Conservation (phyloP, 23 tunicate species). For the Ascidia mentula region DNA sequence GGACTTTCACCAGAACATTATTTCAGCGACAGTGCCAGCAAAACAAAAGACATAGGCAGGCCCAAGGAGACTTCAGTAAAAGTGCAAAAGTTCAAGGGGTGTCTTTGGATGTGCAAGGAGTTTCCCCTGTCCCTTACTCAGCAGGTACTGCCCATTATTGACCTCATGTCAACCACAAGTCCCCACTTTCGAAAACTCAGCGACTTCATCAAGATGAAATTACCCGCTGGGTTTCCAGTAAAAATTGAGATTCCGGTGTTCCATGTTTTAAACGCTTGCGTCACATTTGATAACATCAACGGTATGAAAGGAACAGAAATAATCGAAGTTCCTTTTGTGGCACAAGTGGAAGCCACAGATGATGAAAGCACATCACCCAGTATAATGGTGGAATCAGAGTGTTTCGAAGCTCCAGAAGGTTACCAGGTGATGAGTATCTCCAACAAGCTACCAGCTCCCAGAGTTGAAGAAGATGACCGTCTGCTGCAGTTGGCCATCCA, state of each 20-base stretch:
- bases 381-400: neutral
- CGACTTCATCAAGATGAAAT: conserved; percentile 13
- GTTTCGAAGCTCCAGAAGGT: conserved; percentile 9
- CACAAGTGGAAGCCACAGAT: neutral
- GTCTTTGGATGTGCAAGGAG: conserved; percentile 12
- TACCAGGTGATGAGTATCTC: conserved; percentile 5
- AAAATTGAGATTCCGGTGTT: conserved; percentile 23
- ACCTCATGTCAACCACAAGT: conserved; percentile 12
- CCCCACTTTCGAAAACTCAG: conserved; percentile 11
- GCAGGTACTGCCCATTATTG: conserved; percentile 26
- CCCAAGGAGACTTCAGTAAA: conserved; percentile 16
- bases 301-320: neutral
- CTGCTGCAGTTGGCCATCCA: conserved; percentile 15
- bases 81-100: conserved; percentile 24
- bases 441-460: neutral
- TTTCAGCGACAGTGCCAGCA: neutral
- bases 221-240: conserved; percentile 29
- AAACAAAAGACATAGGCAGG: conserved; percentile 19
- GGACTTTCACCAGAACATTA: conserved; percentile 24
- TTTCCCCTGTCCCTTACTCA: conserved; percentile 17
- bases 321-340: conserved; percentile 5
- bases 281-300: conserved; percentile 29
- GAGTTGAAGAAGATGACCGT: conserved; percentile 10
- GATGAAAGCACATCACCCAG: neutral
- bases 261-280: conserved; percentile 26